Base-by-base conservation (phyloP, 2,113 vertebrate genomes). In the Tetrax tetrax region DNA sequence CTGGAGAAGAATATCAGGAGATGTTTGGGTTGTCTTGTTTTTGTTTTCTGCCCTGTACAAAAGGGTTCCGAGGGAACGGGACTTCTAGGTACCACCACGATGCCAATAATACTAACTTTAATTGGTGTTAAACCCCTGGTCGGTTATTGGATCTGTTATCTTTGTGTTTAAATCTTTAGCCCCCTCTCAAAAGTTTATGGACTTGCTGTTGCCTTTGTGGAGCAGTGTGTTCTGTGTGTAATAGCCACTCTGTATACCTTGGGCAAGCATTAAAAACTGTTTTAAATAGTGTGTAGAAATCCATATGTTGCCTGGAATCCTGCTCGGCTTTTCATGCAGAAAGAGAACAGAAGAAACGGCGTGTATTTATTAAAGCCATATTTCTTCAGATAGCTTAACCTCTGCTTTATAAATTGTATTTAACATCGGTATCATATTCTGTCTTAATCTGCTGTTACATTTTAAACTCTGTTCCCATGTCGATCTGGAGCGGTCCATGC, bases 311-410 rank as follows among this genome's bases (percentile, higher is more conserved):
- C 74, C 87, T 96, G 81, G 65, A 87, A 80, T 87, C 50, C 27
- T 65, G 66, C 54, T 95, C 90, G 91, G 77, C 63, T 91, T 89
- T 92, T 94, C 69, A 63, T 66, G 63, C 81, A 80, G 87, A 93
- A 93, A 75, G 53, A 89, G 90, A 95, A 87, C 54, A 88, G 85
- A 93, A 92, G 65, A 95, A 95, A 89, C 41, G 92, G 65, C 70
- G 47, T 94, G 87, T 80, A 79, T 92, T 96, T 95, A 96, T 97
- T 89, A 85, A 95, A 91, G 25, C 50, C 78, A 43, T 95, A 91
- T 91, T 97, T 95, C 83, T 95, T 83, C 81, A 95, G 74, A 87
- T 82, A 95, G 83, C 81, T 89, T 94, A 94, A 85, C 91, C 70
- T 95, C 89, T 95, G 83, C 77, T 91, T 94, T 93, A 89, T 93